These are phyloP conservation scores for Cetoscarus ocellatus DNA, from an alignment of 2,797 vertebrate species.

Conservation along the genomic window DNA sequence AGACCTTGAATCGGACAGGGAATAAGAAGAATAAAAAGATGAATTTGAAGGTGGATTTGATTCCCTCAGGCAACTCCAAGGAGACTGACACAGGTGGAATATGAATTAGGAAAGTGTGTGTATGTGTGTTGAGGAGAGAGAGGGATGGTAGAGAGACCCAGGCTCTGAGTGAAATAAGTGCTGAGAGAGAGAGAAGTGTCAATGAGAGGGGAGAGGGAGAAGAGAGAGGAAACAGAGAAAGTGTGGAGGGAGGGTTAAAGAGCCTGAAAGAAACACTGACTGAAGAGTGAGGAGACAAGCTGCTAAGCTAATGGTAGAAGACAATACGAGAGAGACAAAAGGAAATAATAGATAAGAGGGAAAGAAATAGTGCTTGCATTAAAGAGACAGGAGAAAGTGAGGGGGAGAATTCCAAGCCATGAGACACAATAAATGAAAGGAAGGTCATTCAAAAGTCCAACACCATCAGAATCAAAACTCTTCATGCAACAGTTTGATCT, in stretches of 20 bases:
- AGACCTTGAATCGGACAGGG: constrained; percentile 69
- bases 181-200: constrained; percentile 47
- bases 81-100: constrained; percentile 80
- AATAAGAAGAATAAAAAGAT: constrained; percentile 77
- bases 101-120: constrained; percentile 71
- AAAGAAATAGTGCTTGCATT: constrained; percentile 42
- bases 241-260: constrained; percentile 38
- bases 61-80: constrained; percentile 80
- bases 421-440: constrained; percentile 34
- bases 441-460: constrained; percentile 44
- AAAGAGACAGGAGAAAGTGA: constrained; percentile 38
- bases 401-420: constrained; percentile 44
- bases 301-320: constrained; percentile 59
- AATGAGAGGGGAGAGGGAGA: constrained; percentile 41
- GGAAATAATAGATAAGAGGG: constrained; percentile 63
- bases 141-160: constrained; percentile 48
- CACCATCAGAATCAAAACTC: neutral
- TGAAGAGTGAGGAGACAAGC: constrained; percentile 44
- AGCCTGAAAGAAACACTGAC: constrained; percentile 55
- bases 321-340: constrained; percentile 66
- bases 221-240: constrained; percentile 21
- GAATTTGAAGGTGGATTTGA: constrained; percentile 81
- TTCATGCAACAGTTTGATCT: neutral
- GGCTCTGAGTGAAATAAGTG: constrained; percentile 37
- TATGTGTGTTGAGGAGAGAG: constrained; percentile 23